Evolutionary conservation across 2,888 invertebrate species (phyloP).

Genomic region (Athetis lepigone): DNA sequence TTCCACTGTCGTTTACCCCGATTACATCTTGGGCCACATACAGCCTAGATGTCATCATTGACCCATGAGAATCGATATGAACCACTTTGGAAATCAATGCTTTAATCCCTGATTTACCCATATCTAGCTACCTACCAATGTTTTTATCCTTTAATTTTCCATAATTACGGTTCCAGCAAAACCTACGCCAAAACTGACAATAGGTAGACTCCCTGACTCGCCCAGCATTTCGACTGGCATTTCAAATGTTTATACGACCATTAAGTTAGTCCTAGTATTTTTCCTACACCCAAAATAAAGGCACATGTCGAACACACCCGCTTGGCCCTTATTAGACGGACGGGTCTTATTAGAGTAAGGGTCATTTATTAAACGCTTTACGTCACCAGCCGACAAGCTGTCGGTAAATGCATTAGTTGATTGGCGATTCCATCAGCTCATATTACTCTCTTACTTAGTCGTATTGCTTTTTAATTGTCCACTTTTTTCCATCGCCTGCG

Average conservation of each 20-base stretch:
- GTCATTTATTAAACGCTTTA: constrained; percentile 54
- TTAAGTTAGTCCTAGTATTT: constrained; percentile 3
- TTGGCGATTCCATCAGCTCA: constrained; percentile 56
- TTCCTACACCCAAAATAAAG: constrained; percentile 7
- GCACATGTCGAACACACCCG: constrained; percentile 19
- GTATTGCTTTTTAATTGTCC: constrained; percentile 62
- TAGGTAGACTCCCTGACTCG: too few relatives aligned
- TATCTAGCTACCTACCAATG: too few relatives aligned
- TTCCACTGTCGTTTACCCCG: too few relatives aligned
- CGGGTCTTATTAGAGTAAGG: constrained; percentile 48
- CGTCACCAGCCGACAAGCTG: constrained; percentile 55
- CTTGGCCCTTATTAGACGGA: constrained; percentile 37
- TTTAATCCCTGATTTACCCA: too few relatives aligned
- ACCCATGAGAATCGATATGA: too few relatives aligned
- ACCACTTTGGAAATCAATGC: too few relatives aligned
- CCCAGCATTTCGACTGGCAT: neutral
- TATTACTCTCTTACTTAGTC: constrained; percentile 60
- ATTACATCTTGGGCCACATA: too few relatives aligned
- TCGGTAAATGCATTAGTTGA: constrained; percentile 63
- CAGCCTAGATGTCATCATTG: too few relatives aligned
- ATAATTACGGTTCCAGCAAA: too few relatives aligned
- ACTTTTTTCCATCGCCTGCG: constrained; percentile 32
- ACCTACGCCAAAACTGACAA: too few relatives aligned
- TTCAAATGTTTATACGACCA: neutral
- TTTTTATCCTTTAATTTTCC: too few relatives aligned